A percentile compares a stretch with the other conserved stretches of the same genome.
phyloP scores from a whole-genome alignment of 2,797 vertebrate species.

The Poeciliopsis paucimaculata region DNA sequence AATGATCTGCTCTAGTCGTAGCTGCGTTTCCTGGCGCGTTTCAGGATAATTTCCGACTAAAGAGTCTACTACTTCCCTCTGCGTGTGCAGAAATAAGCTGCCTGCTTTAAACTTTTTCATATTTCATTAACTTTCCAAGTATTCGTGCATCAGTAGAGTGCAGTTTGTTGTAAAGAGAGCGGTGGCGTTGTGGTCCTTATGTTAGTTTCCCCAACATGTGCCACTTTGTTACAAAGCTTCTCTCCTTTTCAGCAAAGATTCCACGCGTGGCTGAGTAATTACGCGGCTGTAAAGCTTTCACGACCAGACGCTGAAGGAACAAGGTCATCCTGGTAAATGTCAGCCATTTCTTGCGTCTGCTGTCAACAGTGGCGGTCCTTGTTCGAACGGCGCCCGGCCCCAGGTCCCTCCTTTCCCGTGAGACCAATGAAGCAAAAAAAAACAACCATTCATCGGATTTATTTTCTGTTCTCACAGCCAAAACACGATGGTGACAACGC shows the following conservation, averaged over 20 bases:
- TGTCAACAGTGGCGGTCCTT: not conserved
- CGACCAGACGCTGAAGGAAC: not conserved
- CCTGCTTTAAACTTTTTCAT: not conserved
- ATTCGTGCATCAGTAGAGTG: not conserved
- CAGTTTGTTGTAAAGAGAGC: conserved; percentile 11
- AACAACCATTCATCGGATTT: not conserved
- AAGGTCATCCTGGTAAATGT: not conserved
- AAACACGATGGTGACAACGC: not conserved
- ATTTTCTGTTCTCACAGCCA: not conserved
- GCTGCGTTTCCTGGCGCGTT: not conserved
- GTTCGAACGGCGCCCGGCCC: not conserved
- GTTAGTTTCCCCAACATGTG: not conserved
- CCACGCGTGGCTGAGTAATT: conserved; percentile 2
- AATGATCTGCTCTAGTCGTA: not conserved
- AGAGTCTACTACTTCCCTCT: not conserved
- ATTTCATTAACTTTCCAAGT: conserved; percentile 16
- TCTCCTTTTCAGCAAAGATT: not conserved
- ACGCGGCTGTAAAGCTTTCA: not conserved
- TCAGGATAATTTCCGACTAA: not conserved
- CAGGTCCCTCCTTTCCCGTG: not conserved
- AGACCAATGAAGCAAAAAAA: not conserved
- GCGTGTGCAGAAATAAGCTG: not conserved
- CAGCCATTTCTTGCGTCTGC: not conserved
- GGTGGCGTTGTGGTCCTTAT: not conserved
- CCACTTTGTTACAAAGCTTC: not conserved